phyloP scores from a whole-genome alignment of 2,113 vertebrate species.

The Rhinoderma darwinii region DNA sequence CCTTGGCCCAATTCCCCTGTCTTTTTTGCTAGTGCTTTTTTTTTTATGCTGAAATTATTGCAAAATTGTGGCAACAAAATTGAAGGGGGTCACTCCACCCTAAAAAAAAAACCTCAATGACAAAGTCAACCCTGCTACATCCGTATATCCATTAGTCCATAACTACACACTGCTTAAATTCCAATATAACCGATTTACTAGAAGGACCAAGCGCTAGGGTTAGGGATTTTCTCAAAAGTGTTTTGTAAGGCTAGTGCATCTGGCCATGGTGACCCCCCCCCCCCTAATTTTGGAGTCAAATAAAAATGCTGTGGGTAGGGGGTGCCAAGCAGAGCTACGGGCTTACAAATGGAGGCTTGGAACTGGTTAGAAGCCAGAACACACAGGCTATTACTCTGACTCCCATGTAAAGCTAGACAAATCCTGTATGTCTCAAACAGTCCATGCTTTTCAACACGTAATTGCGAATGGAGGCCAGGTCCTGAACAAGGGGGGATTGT shows the following conservation, averaged over 20 bases:
- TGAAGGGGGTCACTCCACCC: too few relatives aligned
- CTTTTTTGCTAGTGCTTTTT: not conserved
- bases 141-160: not conserved
- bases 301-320: not conserved
- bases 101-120: not conserved
- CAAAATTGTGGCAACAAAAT: too few relatives aligned
- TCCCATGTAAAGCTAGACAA: constrained; percentile 8
- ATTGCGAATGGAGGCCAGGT: constrained; percentile 28
- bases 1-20: not conserved
- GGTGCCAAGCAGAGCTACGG: not conserved
- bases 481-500: constrained; percentile 39
- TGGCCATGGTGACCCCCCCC: not conserved
- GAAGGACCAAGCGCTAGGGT: not conserved
- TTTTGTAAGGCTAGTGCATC: not conserved
- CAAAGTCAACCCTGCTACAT: not conserved
- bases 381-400: constrained; percentile 9
- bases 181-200: too few relatives aligned
- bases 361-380: constrained; percentile 11
- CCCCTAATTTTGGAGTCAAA: not conserved
- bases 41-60: too few relatives aligned
- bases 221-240: not conserved
- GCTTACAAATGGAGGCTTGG: not conserved
- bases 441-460: constrained; percentile 41
- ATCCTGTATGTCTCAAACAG: constrained; percentile 19
- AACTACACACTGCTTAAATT: not conserved